phyloP scores from a whole-genome alignment of 2,888 invertebrate species.

The Catocala sponsa region DNA sequence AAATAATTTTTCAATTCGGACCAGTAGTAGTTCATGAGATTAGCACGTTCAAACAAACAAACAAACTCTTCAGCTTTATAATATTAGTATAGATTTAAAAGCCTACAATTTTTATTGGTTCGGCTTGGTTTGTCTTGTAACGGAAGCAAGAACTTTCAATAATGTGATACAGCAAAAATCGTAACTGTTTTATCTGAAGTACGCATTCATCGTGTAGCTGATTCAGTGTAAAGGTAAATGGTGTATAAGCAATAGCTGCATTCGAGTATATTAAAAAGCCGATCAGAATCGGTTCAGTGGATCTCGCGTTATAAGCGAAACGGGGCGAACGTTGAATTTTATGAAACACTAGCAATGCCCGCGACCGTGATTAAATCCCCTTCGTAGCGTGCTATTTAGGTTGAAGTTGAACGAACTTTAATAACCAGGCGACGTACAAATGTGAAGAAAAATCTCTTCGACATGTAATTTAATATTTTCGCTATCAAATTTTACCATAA shows the following conservation, averaged over 20 bases:
- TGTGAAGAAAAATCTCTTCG: constrained; percentile 44
- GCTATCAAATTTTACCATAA: constrained; percentile 23
- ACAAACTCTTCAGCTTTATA: too few species aligned
- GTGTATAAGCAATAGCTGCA: constrained; percentile 38
- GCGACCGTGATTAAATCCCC: constrained; percentile 54
- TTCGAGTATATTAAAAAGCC: constrained; percentile 51
- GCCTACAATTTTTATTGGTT: too few species aligned
- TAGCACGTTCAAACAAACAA: too few species aligned
- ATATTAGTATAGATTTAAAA: too few species aligned
- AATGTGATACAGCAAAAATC: background rate
- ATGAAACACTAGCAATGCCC: constrained; percentile 55
- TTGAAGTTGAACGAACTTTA: constrained; percentile 54
- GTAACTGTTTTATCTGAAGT: background rate
- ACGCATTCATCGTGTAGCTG: constrained; percentile 16
- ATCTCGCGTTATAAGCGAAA: constrained; percentile 45
- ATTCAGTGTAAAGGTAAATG: constrained; percentile 37
- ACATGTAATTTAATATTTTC: constrained; percentile 40
- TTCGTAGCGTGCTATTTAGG: constrained; percentile 48
- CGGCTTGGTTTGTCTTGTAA: too few species aligned
- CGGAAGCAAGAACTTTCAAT: too few species aligned
- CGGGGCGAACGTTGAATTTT: constrained; percentile 51
- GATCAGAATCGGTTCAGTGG: constrained; percentile 50
- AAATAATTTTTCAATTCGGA: too few species aligned
- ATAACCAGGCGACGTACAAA: constrained; percentile 42
- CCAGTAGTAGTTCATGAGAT: too few species aligned